Base-by-base conservation (phyloP, 2,888 invertebrate genomes). In the Drosophila aldrichi region DNA sequence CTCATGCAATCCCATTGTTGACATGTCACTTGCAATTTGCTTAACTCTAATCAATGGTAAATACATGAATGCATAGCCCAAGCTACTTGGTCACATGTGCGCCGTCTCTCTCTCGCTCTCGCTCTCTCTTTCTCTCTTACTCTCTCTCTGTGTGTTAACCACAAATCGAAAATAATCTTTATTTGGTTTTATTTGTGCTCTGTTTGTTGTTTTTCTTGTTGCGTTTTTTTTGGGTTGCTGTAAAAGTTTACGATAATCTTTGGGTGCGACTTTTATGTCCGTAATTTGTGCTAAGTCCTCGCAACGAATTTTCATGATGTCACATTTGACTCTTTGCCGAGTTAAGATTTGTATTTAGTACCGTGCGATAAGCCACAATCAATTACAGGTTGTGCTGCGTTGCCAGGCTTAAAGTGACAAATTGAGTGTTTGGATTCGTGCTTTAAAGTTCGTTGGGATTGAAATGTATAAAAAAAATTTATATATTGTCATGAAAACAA, bases 1-100 rank as follows among this genome's bases (percentile, higher is more conserved):
- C 74, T 91, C 92, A 80, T 93, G 82, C 92, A 92, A 88, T 92
- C 91, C 83, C 92, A 90, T 91, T 93, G 93, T 88, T 92, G 92
- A 75, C 92, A 92, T 76, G 92, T 91, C 83, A 91, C 88, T 86
- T 92, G 91, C 82, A 93, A 90, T 90, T 92, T 92, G 80, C 91
- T 91, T 91, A 92, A 92, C 92, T 93, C 79, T 74, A 81, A 81
- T 81, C 70, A 79, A 79, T 63, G 67, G 67, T 25, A 49, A 49
- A 36, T 29, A 56, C 52, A 36, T 12, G 18, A 32, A 55, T 16
- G 22, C 52, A 55, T 63, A 36, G 29, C 29, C 29, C 48, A 6
- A 18, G 48, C 12, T 22, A 3, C 43, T 44, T 44, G 43, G 14
- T 20, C 41, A 16, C 46, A 29, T 60, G 10, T 62, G 29, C 46